phyloP scores from a whole-genome alignment of 2,113 vertebrate species.

The Chionomys nivalis region DNA sequence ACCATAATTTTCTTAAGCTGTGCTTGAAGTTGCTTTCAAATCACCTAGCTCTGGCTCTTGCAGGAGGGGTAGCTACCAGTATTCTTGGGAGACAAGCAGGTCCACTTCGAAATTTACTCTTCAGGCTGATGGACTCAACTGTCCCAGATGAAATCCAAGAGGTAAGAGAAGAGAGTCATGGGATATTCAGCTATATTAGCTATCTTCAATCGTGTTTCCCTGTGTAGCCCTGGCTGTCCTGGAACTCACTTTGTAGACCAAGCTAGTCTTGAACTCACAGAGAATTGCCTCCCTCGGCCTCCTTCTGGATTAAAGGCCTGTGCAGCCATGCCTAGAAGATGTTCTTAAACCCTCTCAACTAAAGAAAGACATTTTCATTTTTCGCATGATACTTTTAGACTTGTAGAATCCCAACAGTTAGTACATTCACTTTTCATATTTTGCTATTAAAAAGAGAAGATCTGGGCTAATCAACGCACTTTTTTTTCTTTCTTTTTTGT shows the following conservation, averaged over 20 bases:
- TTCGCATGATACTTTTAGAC: background rate
- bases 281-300: background rate
- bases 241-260: background rate
- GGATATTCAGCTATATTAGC: background rate
- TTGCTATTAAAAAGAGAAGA: slow-evolving; percentile 38
- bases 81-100: slow-evolving; percentile 96
- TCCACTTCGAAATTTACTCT: slow-evolving; percentile 96
- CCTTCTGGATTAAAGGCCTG: background rate
- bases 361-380: slow-evolving; percentile 38
- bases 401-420: background rate
- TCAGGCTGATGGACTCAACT: slow-evolving; percentile 97
- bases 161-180: slow-evolving; percentile 82
- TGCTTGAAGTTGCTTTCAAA: slow-evolving; percentile 98
- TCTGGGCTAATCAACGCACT: background rate
- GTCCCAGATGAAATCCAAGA: slow-evolving; percentile 99
- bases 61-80: slow-evolving; percentile 97
- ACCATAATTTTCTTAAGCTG: slow-evolving; percentile 96
- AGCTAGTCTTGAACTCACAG: background rate
- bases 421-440: slow-evolving; percentile 13
- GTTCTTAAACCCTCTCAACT: slow-evolving; percentile 16
- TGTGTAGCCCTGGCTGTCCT: background rate
- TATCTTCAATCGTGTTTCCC: background rate
- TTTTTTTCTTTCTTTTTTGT: slow-evolving; percentile 15
- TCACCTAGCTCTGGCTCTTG: slow-evolving; percentile 96
- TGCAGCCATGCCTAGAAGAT: background rate